Evolutionary conservation across 2,113 vertebrate species (phyloP).

Genomic region (Notiomystis cincta): DNA sequence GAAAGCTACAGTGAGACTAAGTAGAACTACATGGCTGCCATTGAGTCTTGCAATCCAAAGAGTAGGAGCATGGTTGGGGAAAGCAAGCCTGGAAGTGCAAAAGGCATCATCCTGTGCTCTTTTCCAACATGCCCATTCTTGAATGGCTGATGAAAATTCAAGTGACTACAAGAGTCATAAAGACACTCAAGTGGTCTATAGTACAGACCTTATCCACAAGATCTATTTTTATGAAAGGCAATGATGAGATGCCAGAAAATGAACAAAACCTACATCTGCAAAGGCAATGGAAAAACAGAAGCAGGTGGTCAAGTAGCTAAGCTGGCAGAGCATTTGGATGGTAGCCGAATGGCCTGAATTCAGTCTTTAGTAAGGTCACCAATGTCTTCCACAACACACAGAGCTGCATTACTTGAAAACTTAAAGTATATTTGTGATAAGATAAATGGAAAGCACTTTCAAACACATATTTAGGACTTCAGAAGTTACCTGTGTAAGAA

Average conservation of each 20-base stretch:
- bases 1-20: not conserved
- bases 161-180: not conserved
- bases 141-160: not conserved
- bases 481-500: not conserved
- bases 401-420: slow-evolving; percentile 17
- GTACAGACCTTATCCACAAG: not conserved
- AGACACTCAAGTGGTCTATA: not conserved
- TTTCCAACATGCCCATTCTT: not conserved
- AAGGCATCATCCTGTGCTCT: not conserved
- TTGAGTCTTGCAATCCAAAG: not conserved
- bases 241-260: not conserved
- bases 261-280: slow-evolving; percentile 53
- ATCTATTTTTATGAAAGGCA: not conserved
- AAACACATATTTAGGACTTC: not conserved
- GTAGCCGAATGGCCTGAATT: slow-evolving; percentile 49
- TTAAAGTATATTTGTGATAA: not conserved
- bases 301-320: slow-evolving; percentile 64
- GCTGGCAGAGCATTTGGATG: slow-evolving; percentile 45
- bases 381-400: not conserved
- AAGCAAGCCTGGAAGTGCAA: not conserved
- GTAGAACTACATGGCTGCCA: fast-evolving
- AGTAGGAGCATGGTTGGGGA: fast-evolving
- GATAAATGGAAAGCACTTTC: not conserved
- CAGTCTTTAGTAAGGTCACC: slow-evolving; percentile 20
- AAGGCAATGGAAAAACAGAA: slow-evolving; percentile 66